phyloP scores from a whole-genome alignment of 1,140 invertebrate species.

The Ceratosolen solmsi region DNA sequence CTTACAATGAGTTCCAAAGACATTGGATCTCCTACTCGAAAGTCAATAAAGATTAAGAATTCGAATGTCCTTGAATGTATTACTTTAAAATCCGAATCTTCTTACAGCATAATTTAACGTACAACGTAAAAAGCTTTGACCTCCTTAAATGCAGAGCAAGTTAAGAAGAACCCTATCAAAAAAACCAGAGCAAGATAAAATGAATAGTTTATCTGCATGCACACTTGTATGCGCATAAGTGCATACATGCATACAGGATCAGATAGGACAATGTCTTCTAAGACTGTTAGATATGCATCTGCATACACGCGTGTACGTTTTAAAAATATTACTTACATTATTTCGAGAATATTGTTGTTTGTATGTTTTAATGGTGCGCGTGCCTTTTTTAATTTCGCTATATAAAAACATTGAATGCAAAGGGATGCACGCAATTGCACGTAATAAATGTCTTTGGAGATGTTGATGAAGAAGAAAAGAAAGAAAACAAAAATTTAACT shows the following conservation, averaged over 20 bases:
- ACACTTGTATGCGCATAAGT: neutral
- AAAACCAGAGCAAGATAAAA: constrained; percentile 20
- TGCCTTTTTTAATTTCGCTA: too few species aligned
- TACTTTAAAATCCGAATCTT: neutral
- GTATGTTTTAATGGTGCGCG: too few species aligned
- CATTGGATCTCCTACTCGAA: too few species aligned
- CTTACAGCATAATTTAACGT: neutral
- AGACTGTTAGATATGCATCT: neutral
- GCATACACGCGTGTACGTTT: neutral
- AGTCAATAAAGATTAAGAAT: neutral
- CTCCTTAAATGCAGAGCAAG: constrained; percentile 7
- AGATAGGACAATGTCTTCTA: neutral
- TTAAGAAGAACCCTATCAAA: constrained; percentile 18
- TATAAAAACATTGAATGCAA: too few species aligned
- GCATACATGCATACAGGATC: neutral
- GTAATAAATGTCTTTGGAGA: too few species aligned
- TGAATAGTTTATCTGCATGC: neutral
- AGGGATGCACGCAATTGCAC: too few species aligned
- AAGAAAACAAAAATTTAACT: too few species aligned
- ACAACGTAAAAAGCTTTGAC: constrained; percentile 1
- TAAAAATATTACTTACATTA: neutral
- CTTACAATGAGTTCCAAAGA: neutral
- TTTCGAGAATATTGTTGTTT: neutral
- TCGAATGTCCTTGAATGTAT: neutral
- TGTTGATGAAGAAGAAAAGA: too few species aligned